Percentiles rank a stretch among this genome's conserved stretches.
Conservation (phyloP, 1,140 invertebrate species). For the Drosophila subpulchrella region DNA sequence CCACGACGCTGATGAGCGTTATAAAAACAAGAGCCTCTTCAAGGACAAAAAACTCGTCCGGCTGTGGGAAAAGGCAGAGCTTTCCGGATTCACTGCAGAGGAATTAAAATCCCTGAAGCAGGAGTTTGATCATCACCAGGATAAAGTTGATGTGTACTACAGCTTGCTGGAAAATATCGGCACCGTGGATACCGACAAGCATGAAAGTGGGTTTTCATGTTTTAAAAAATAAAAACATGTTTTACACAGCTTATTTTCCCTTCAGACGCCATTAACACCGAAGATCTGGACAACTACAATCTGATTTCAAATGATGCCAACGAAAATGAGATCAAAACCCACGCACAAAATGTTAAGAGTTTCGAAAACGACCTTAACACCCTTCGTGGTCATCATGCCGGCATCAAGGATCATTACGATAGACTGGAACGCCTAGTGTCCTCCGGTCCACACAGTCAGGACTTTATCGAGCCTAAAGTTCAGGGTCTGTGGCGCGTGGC, state of each 20-base stretch:
- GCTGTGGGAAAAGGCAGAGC: conserved; percentile 95
- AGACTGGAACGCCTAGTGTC: conserved; percentile 90
- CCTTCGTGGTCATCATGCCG: conserved; percentile 91
- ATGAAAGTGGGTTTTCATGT: conserved; percentile 87
- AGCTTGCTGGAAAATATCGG: conserved; percentile 90
- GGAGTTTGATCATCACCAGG: conserved; percentile 96
- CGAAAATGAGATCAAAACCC: conserved; percentile 78
- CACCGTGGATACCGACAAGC: conserved; percentile 84
- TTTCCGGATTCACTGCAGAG: conserved; percentile 92
- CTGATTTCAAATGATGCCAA: conserved; percentile 84
- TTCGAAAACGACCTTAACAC: conserved; percentile 88
- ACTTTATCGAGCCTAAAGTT: conserved; percentile 96
- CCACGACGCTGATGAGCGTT: conserved; percentile 87
- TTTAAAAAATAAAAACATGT: not conserved
- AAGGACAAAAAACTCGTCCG: conserved; percentile 96
- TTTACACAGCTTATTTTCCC: not conserved
- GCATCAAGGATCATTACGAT: conserved; percentile 92
- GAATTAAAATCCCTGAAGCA: conserved; percentile 93
- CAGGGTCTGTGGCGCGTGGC: conserved; percentile 94
- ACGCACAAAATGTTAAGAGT: conserved; percentile 84
- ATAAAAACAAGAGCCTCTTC: conserved; percentile 91
- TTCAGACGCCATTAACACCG: conserved; percentile 87
- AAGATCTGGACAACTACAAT: conserved; percentile 88
- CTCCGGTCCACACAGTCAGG: conserved; percentile 89
- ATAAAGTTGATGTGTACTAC: conserved; percentile 96